Evolutionary conservation across 2,797 vertebrate species (phyloP), one percentile per base, ranked within the genome.

Genomic region (Masticophis lateralis): DNA sequence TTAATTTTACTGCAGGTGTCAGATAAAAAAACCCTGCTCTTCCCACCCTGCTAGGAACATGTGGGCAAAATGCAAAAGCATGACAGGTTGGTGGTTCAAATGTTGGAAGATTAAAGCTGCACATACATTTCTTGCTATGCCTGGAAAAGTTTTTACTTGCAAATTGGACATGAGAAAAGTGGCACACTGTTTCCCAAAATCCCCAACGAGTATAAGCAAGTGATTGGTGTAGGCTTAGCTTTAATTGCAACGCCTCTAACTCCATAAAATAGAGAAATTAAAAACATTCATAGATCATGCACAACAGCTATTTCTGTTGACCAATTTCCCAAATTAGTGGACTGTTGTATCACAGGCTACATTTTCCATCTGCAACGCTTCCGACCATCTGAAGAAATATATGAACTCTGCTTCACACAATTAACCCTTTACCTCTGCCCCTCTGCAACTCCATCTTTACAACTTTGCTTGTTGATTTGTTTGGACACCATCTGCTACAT

Each of bases 311-410:
- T 97, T 47, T 95, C 96, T 97, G 97, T 98, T 98, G 96, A 97
- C 96, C 96, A 95, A 94, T 90, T 88, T 95, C 97, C 95, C 98
- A 98, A 98, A 98, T 97, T 96, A 97, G 97, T 96, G 97, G 97
- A 97, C 97, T 98, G 97, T 98, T 97, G 97, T 98, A 94, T 94
- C 98, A 96, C 96, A 93, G 89, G 95, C 98, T 92, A 97, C 97
- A 97, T 97, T 98, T 97, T 95, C 94, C 98, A 99, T 99, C 99
- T 99, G 98, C 94, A 98, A 97, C 96, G 98, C 98, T 98, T 98
- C 98, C 98, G 97, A 97, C 97, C 97, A 96, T 98, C 98, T 98
- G 98, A 98, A 98, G 98, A 99, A 98, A 98, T 97, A 97, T 98
- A 98, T 98, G 98, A 98, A 98, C 93, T 57, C 94, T 83, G 20